Base-by-base conservation (phyloP, 2,888 invertebrate species). In the Tubulanus polymorphus region DNA sequence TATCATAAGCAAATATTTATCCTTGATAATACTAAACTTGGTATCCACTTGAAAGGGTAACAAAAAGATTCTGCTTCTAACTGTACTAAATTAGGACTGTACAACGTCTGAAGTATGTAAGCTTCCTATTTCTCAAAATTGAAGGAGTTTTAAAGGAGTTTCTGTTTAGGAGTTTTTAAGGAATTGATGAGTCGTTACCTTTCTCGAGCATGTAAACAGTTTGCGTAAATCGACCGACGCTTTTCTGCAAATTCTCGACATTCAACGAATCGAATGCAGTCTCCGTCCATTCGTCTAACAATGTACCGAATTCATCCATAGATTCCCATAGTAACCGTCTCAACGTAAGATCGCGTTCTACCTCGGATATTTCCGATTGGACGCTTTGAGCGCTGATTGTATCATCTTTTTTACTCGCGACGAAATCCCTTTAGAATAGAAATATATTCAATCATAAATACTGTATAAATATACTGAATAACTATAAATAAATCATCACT, bases 121-220 rank as follows among this genome's bases (percentile, higher is more conserved):
- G n/a, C n/a, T n/a, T n/a, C n/a, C n/a, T n/a, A n/a, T n/a, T n/a
- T n/a, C n/a, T n/a, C n/a, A n/a, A n/a, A n/a, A n/a, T n/a, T n/a
- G n/a, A n/a, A n/a, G n/a, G n/a, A n/a, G n/a, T n/a, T n/a, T n/a
- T n/a, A n/a, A n/a, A n/a, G n/a, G n/a, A n/a, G n/a, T n/a, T n/a
- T n/a, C n/a, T n/a, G n/a, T n/a, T n/a, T n/a, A n/a, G n/a, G n/a
- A n/a, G n/a, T n/a, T n/a, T 3, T 8, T 41, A 41, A 41, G 10
- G 10, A 32, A 32, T 32, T 10, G n/a, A 10, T 32, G 52, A 12
- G 2, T n/a, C 46, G 51, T 58, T 37, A 76, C 78, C 77, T 72
- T 79, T 79, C 60, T 79, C 78, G 41, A 79, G 65, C 74, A 78
- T 74, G 61, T 73, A 78, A n/a, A 78, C 71, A n/a, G 78, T 79